Evolutionary conservation across 1,140 invertebrate species (phyloP).

Genomic region (Drosophila nannoptera): DNA sequence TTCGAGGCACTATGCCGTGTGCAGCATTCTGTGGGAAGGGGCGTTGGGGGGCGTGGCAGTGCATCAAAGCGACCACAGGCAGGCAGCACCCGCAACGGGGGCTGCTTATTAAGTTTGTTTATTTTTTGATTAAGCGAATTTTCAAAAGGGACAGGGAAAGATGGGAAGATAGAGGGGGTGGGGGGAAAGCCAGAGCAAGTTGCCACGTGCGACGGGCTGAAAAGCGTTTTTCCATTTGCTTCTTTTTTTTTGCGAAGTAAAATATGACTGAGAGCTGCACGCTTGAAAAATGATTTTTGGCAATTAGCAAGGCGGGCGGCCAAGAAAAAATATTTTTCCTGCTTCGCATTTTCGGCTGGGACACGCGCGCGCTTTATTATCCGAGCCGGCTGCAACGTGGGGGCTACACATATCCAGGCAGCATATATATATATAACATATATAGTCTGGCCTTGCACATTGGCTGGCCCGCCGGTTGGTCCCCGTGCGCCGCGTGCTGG

Average conservation of each 20-base stretch:
- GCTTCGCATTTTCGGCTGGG: conserved; percentile 29
- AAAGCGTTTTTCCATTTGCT: conserved; percentile 15
- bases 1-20: background rate
- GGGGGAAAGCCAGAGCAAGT: background rate
- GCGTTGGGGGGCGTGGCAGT: conserved; percentile 14
- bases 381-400: conserved; percentile 62
- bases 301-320: conserved; percentile 64
- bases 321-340: conserved; percentile 27
- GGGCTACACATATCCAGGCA: conserved; percentile 25
- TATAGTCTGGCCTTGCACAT: conserved; percentile 56
- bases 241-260: background rate
- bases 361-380: conserved; percentile 70
- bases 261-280: conserved; percentile 20
- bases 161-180: too few relatives aligned
- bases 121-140: conserved; percentile 69
- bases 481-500: conserved; percentile 52
- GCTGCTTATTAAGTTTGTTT: conserved; percentile 64
- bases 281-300: conserved; percentile 76
- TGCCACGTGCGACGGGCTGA: conserved; percentile 28
- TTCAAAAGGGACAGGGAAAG: conserved; percentile 17
- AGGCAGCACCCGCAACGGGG: background rate
- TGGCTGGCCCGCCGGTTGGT: conserved; percentile 1
- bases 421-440: conserved; percentile 5
- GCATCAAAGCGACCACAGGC: conserved; percentile 46
- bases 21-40: background rate